Conservation (phyloP, 2,797 vertebrate species). For the Loriculus beryllinus region DNA sequence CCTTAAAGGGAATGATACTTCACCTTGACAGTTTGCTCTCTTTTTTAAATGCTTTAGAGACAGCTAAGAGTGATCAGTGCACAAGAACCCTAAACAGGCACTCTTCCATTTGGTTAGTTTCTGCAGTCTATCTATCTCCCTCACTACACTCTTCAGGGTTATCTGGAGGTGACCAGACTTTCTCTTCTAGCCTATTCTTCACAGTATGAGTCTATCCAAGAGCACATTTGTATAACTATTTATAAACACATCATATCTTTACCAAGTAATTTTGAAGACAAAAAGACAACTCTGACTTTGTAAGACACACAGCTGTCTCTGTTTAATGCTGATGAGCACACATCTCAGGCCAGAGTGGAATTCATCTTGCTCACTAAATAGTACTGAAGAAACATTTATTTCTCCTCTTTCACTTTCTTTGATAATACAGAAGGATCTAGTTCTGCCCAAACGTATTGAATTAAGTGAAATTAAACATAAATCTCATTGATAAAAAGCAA, state of each 20-base stretch:
- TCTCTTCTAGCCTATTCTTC: background rate
- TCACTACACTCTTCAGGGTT: background rate
- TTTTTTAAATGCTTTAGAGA: conserved; percentile 54
- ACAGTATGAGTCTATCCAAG: background rate
- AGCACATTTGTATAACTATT: background rate
- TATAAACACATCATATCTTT: background rate
- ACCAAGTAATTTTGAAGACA: background rate
- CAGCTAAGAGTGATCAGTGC: conserved; percentile 40
- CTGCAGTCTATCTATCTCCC: background rate
- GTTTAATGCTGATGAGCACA: background rate
- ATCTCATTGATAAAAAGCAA: background rate
- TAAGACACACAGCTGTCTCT: background rate
- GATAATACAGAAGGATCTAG: background rate
- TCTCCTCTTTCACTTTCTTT: background rate
- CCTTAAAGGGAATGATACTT: conserved; percentile 63
- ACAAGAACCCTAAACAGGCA: conserved; percentile 50
- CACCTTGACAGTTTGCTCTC: conserved; percentile 57
- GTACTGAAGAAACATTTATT: background rate
- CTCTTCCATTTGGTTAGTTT: conserved; percentile 42
- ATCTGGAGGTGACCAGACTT: background rate
- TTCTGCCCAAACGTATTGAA: background rate
- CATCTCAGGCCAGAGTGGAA: background rate
- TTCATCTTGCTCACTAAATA: background rate
- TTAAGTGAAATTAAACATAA: background rate
- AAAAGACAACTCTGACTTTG: background rate